phyloP scores from a whole-genome alignment of 1,140 invertebrate species.

The Drosophila teissieri region DNA sequence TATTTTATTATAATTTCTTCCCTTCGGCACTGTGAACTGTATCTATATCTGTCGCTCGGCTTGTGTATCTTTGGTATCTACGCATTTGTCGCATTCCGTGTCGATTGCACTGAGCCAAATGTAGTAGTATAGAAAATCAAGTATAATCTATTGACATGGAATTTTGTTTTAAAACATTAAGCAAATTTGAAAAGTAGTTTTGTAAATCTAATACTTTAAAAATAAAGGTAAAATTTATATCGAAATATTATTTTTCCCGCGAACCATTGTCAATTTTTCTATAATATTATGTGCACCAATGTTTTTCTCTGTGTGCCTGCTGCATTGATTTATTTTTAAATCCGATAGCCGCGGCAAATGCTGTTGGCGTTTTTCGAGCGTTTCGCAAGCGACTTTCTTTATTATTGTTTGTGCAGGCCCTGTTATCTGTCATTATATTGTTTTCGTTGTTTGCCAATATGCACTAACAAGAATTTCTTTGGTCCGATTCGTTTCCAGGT shows the following conservation, averaged over 20 bases:
- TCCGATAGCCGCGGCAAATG: conserved; percentile 63
- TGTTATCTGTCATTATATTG: conserved; percentile 23
- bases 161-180: no score
- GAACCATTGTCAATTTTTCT: no score
- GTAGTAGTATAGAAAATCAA: background rate
- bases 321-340: conserved; percentile 81
- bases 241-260: no score
- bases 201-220: no score
- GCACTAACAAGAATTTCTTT: conserved; percentile 37
- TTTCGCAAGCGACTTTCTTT: conserved; percentile 31
- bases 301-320: background rate
- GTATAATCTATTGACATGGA: no score
- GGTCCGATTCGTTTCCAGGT: conserved; percentile 66
- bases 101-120: conserved; percentile 13
- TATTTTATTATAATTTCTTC: conserved; percentile 80
- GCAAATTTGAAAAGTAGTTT: no score
- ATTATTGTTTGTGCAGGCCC: conserved; percentile 18
- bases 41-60: conserved; percentile 35
- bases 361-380: conserved; percentile 23
- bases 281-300: background rate
- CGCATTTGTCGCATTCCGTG: conserved; percentile 61
- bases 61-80: conserved; percentile 10
- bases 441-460: conserved; percentile 45
- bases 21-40: conserved; percentile 30
- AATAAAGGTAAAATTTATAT: no score